Evolutionary conservation across 1,140 invertebrate species (phyloP), one percentile per base, ranked within the genome.

Genomic region (Diachasma alloeum): DNA sequence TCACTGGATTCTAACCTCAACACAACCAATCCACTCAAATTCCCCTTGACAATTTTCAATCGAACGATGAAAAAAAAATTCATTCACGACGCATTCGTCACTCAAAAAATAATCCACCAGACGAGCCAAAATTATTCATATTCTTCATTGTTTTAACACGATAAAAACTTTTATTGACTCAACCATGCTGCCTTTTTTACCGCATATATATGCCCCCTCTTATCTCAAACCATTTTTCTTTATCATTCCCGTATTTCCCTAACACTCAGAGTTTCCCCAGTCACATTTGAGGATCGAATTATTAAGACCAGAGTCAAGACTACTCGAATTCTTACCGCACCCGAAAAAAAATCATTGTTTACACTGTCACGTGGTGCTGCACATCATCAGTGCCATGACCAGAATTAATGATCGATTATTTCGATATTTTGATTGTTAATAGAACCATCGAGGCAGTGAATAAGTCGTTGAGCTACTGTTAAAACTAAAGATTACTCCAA

Each of bases 1-100:
- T 31, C 17, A 13, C 19, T 26, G 70, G 17, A 48, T 72, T 72
- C 70, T 72, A 72, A 72, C 70, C 70, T 72, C 70, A 72, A 72
- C 22, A 48, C 70, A 6, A 9, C 70, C n/a, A 48, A 72, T 8
- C 24, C n/a, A 5, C 46, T 13, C 70, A 6, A 17, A 17, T 3
- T 17, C 9, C 5, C n/a, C 17, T 17, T 15, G 44, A 53, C 13
- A 15, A 11, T 48, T 15, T 48, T 37, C 9, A 9, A 37, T 37
- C 36, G 9, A 9, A 13, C 44, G 5, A 15, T 48, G 6, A 4
- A 53, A 53, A 53, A 17, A 53, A 53, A 15, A 53, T 13, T 9
- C 2, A 19, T 53, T 2, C 39, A 42, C 19, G 0, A 67, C 48
- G 2, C 2, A 53, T 53, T 53, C 6, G n/a, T 53, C 17, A 53